Percentiles rank a stretch among this genome's conserved stretches.
Evolutionary conservation across 2,888 invertebrate genomes (phyloP).

Genomic region (Agriopis leucophaearia): DNA sequence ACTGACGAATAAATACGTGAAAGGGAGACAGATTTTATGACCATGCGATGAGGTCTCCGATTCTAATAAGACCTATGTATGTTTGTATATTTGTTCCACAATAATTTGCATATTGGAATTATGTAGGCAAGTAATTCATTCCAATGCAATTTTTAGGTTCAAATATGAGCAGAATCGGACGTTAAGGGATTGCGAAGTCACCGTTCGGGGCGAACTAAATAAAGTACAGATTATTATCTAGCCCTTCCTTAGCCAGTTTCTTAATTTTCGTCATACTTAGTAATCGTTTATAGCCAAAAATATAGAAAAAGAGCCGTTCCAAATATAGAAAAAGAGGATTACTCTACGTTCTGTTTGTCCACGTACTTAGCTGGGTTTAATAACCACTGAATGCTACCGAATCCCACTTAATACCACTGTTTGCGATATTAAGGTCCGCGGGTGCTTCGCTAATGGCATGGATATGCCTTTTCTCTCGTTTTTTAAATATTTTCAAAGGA

Average conservation of each 20-base stretch:
- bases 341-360: slow-evolving; percentile 39
- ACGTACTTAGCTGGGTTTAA: slow-evolving; percentile 42
- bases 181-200: too few relatives aligned
- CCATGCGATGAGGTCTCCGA: too few relatives aligned
- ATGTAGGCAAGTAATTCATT: too few relatives aligned
- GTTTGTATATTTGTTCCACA: too few relatives aligned
- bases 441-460: slow-evolving; percentile 43
- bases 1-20: too few relatives aligned
- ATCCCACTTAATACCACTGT: slow-evolving; percentile 47
- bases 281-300: slow-evolving; percentile 13
- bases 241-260: neutral
- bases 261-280: neutral
- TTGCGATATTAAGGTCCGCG: slow-evolving; percentile 51
- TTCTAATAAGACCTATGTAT: too few relatives aligned
- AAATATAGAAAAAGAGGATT: slow-evolving; percentile 34
- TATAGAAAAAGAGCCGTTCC: slow-evolving; percentile 27
- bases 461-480: slow-evolving; percentile 41
- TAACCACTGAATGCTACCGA: slow-evolving; percentile 40
- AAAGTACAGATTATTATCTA: too few relatives aligned
- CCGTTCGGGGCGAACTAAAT: too few relatives aligned
- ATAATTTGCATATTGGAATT: too few relatives aligned
- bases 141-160: too few relatives aligned
- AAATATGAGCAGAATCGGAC: too few relatives aligned
- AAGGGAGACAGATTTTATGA: too few relatives aligned
- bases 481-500: slow-evolving; percentile 21